Evolutionary conservation across 2,113 vertebrate genomes (phyloP).

Genomic region (Nibea coibor): DNA sequence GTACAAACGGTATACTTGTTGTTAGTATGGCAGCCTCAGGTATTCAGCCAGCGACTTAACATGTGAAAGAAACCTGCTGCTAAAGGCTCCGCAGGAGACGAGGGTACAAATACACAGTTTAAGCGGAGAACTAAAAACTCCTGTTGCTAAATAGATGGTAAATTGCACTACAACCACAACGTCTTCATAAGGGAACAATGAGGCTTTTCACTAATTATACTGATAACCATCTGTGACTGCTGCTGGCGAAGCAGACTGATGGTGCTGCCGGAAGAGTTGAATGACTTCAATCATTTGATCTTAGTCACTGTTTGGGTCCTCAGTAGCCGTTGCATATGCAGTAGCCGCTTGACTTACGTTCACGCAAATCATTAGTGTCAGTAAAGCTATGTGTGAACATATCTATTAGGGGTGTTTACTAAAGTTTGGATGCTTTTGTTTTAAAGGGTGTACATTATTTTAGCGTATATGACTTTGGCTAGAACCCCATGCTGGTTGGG

Average conservation of each 20-base stretch:
- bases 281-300: constrained; percentile 48
- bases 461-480: not conserved
- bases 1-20: constrained; percentile 16
- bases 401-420: constrained; percentile 13
- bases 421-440: constrained; percentile 1
- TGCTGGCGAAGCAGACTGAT: constrained; percentile 22
- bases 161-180: constrained; percentile 55
- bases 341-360: not conserved
- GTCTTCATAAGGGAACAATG: constrained; percentile 63
- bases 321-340: constrained; percentile 43
- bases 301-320: constrained; percentile 25
- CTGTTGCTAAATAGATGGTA: constrained; percentile 58
- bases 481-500: not conserved
- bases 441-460: constrained; percentile 4
- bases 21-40: constrained; percentile 22
- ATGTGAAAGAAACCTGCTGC: constrained; percentile 56
- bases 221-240: constrained; percentile 59
- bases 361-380: not conserved
- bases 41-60: constrained; percentile 53
- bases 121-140: constrained; percentile 58
- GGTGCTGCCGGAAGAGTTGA: constrained; percentile 32
- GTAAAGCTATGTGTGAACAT: constrained; percentile 8
- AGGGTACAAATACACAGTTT: constrained; percentile 64
- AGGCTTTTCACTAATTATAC: constrained; percentile 59
- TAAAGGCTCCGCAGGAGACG: constrained; percentile 60